These are phyloP conservation scores for Apotomis betuletana DNA, from an alignment of 2,888 invertebrate genomes.

Conservation along the genomic window DNA sequence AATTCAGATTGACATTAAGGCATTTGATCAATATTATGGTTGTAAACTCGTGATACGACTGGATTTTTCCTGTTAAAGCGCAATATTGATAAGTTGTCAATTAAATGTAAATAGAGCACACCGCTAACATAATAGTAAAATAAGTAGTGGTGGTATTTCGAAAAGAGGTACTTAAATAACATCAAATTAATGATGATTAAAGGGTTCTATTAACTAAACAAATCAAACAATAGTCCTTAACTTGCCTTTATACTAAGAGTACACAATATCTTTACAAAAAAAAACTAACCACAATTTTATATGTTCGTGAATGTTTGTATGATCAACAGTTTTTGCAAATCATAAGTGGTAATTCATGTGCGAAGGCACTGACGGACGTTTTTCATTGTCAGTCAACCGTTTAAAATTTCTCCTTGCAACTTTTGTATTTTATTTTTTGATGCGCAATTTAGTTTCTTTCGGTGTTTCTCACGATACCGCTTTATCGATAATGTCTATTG, in stretches of 20 bases:
- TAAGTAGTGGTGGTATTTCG: too few species aligned
- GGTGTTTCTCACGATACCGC: slow-evolving; percentile 39
- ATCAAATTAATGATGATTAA: too few species aligned
- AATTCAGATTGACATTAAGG: too few species aligned
- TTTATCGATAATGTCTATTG: slow-evolving; percentile 44
- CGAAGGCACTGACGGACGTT: slow-evolving; percentile 69
- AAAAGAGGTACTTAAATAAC: too few species aligned
- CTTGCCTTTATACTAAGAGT: not conserved
- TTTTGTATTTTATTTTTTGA: slow-evolving; percentile 47
- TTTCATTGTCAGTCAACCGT: slow-evolving; percentile 65
- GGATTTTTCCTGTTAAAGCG: too few species aligned
- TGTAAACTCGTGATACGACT: too few species aligned
- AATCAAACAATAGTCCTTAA: not conserved
- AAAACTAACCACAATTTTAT: slow-evolving; percentile 12
- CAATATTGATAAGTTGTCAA: too few species aligned
- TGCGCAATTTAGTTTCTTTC: slow-evolving; percentile 41
- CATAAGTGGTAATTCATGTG: slow-evolving; percentile 69
- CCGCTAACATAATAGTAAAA: not conserved
- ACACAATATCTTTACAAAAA: not conserved
- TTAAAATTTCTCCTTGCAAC: slow-evolving; percentile 55
- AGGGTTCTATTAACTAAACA: too few species aligned
- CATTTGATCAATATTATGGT: too few species aligned
- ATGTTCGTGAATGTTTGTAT: slow-evolving; percentile 47
- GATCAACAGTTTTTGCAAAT: slow-evolving; percentile 66
- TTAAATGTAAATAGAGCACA: not conserved